Percentiles rank a stretch among this genome's conserved stretches.
Conservation (phyloP, 2,888 invertebrate species). For the Megastigmus dorsalis region DNA sequence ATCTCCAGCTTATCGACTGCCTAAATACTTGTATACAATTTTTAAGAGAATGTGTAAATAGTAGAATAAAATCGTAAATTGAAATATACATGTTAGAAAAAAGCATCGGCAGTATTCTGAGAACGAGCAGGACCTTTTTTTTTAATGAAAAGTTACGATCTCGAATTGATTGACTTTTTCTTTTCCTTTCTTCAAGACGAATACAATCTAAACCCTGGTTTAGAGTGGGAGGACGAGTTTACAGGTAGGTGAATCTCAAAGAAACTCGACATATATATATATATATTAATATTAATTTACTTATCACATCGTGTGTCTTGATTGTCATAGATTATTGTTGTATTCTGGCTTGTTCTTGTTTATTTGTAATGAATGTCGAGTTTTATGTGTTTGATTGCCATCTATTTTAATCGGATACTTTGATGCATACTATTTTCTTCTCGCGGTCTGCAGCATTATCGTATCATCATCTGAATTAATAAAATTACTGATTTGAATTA, state of each 20-base stretch:
- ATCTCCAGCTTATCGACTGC: neutral
- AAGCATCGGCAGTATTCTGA: slow-evolving; percentile 52
- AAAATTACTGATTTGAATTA: no score
- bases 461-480: no score
- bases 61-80: neutral
- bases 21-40: neutral
- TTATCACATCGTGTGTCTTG: slow-evolving; percentile 27
- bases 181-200: slow-evolving; percentile 91
- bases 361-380: slow-evolving; percentile 11
- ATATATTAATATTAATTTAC: slow-evolving; percentile 28
- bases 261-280: slow-evolving; percentile 49
- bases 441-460: no score
- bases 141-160: slow-evolving; percentile 64
- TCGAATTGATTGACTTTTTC: slow-evolving; percentile 76
- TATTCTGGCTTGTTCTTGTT: slow-evolving; percentile 8
- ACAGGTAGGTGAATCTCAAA: slow-evolving; percentile 89
- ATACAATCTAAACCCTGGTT: slow-evolving; percentile 99
- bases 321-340: slow-evolving; percentile 13
- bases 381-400: slow-evolving; percentile 1
- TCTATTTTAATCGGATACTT: neutral
- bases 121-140: slow-evolving; percentile 47
- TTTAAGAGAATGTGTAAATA: slow-evolving; percentile 4
- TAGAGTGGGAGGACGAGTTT: slow-evolving; percentile 99
- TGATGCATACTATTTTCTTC: slow-evolving; percentile 4
- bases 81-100: neutral